phyloP scores from a whole-genome alignment of 23 tunicate genomes.

The Styela plicata region DNA sequence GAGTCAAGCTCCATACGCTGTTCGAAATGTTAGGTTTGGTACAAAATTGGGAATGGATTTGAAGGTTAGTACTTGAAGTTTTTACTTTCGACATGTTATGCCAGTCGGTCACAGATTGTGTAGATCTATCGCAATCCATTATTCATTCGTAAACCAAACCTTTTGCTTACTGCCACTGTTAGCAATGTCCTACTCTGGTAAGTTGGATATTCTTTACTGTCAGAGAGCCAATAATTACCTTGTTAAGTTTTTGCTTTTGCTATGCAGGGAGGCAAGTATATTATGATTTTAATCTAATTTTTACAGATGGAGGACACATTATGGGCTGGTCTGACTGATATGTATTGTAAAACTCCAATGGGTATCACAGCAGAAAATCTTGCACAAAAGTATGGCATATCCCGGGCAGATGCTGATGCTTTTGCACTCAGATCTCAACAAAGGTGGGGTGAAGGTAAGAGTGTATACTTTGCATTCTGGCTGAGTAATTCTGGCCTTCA shows the following conservation, averaged over 20 bases:
- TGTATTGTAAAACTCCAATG: constrained; percentile 90
- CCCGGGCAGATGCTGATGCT: constrained; percentile 80
- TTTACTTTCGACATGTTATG: neutral
- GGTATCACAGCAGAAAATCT: constrained; percentile 99
- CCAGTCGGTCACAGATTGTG: too few relatives aligned
- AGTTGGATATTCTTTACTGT: too few relatives aligned
- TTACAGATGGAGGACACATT: constrained; percentile 87
- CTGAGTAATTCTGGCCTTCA: neutral
- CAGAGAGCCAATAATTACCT: too few relatives aligned
- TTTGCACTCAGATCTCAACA: constrained; percentile 86
- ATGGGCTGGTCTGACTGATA: constrained; percentile 98
- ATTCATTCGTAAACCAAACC: too few relatives aligned
- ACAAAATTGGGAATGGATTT: constrained; percentile 88
- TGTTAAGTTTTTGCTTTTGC: too few relatives aligned
- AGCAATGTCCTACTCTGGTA: too few relatives aligned
- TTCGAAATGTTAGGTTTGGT: constrained; percentile 82
- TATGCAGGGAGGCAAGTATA: too few relatives aligned
- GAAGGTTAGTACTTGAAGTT: constrained; percentile 49
- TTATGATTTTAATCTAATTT: too few relatives aligned
- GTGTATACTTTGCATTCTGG: neutral
- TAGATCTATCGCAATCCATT: too few relatives aligned
- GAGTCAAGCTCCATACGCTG: constrained; percentile 95
- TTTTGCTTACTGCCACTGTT: too few relatives aligned
- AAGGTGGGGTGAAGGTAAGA: constrained; percentile 86
- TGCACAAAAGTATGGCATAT: constrained; percentile 73